These are phyloP conservation scores for Thunnus thynnus DNA, from an alignment of 2,113 vertebrate species.

Conservation along the genomic window DNA sequence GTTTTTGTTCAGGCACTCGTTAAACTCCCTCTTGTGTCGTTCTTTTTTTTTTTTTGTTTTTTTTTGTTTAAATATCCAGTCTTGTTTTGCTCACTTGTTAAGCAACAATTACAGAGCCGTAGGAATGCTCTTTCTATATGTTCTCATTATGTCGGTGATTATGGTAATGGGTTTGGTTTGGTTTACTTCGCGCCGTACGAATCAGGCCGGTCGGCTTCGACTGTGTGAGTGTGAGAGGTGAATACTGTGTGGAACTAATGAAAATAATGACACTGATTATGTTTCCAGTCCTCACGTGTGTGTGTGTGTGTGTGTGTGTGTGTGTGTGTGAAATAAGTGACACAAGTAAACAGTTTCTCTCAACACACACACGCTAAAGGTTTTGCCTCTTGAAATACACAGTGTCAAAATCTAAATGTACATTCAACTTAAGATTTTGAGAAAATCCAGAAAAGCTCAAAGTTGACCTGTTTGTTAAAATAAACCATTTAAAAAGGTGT, in stretches of 20 bases:
- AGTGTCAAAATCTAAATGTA: neutral
- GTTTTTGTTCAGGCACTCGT: slow-evolving; percentile 70
- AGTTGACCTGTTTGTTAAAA: neutral
- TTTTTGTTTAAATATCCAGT: neutral
- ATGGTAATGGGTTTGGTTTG: slow-evolving; percentile 32
- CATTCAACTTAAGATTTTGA: slow-evolving; percentile 34
- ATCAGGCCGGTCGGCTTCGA: neutral
- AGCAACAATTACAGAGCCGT: slow-evolving; percentile 29
- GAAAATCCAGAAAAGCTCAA: neutral
- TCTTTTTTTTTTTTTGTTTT: neutral
- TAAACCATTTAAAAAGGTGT: slow-evolving; percentile 14
- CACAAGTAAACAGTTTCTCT: slow-evolving; percentile 1
- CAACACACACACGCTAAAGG: neutral
- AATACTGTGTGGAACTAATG: slow-evolving; percentile 32
- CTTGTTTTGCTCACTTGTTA: slow-evolving; percentile 5
- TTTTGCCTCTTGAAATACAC: slow-evolving; percentile 13
- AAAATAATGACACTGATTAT: slow-evolving; percentile 38
- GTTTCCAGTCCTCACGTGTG: neutral
- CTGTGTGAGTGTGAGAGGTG: slow-evolving; percentile 29
- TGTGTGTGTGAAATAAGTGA: slow-evolving; percentile 14
- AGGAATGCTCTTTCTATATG: slow-evolving; percentile 9
- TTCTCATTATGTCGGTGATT: slow-evolving; percentile 28
- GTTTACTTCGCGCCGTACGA: neutral
- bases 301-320: slow-evolving; percentile 10
- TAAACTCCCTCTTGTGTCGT: slow-evolving; percentile 30